These are phyloP conservation scores for Muntiacus muntjak DNA, from an alignment of 2,113 vertebrate species.

Conservation along the genomic window DNA sequence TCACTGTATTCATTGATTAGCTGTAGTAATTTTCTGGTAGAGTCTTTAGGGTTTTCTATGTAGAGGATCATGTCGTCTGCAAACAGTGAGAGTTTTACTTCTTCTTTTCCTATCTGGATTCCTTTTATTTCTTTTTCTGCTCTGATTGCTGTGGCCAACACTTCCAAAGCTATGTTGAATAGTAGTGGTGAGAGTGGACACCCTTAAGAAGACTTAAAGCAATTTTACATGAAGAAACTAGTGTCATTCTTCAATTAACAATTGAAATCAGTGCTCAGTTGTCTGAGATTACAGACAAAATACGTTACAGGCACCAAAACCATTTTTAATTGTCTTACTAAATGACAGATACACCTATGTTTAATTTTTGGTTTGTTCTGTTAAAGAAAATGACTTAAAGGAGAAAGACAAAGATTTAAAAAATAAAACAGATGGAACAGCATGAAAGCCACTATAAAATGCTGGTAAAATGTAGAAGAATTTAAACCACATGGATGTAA, in stretches of 20 bases:
- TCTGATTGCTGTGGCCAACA: no score
- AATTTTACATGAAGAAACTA: slow-evolving; percentile 22
- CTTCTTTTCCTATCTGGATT: no score
- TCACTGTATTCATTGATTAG: no score
- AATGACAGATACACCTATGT: background rate
- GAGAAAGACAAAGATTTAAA: background rate
- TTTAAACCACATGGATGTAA: slow-evolving; percentile 43
- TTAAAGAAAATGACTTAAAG: slow-evolving; percentile 31
- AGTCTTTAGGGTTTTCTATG: no score
- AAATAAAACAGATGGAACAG: slow-evolving; percentile 20
- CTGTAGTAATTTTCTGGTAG: no score
- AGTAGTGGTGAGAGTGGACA: no score
- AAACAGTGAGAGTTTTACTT: no score
- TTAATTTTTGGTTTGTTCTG: slow-evolving; percentile 41
- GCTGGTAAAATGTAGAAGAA: slow-evolving; percentile 40
- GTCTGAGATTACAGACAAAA: slow-evolving; percentile 42
- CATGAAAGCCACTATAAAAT: slow-evolving; percentile 40
- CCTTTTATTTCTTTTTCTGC: no score
- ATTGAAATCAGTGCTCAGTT: slow-evolving; percentile 11
- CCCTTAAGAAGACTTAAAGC: slow-evolving; percentile 22
- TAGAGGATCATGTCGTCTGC: no score
- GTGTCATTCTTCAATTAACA: slow-evolving; percentile 44
- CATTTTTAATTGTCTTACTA: slow-evolving; percentile 27
- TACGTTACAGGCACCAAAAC: background rate
- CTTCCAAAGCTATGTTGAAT: no score